phyloP scores from a whole-genome alignment of 2,797 vertebrate species.

The Morelia viridis region DNA sequence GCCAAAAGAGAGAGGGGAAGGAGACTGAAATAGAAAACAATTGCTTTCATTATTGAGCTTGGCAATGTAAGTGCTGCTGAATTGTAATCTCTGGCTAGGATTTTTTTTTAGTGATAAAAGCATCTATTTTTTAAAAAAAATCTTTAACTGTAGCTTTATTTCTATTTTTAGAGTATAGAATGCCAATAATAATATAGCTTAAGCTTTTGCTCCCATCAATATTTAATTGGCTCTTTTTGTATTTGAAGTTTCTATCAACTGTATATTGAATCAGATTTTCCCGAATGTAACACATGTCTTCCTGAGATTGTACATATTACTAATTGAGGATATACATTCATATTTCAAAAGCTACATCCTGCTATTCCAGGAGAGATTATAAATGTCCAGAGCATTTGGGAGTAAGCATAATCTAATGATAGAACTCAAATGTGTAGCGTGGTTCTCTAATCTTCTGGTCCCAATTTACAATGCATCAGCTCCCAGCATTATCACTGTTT shows the following conservation, averaged over 20 bases:
- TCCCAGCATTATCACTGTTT: background rate
- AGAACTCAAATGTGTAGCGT: background rate
- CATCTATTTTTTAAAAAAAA: background rate
- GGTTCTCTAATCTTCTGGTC: background rate
- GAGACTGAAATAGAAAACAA: background rate
- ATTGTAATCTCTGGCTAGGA: background rate
- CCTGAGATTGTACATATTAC: background rate
- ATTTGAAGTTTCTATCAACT: background rate
- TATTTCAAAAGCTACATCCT: background rate
- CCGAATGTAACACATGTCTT: background rate
- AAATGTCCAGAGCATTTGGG: background rate
- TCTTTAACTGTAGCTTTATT: background rate
- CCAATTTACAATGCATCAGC: background rate
- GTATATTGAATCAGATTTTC: background rate
- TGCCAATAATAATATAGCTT: background rate
- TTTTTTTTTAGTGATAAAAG: background rate
- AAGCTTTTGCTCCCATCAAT: background rate
- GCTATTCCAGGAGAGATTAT: background rate
- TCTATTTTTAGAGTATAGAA: background rate
- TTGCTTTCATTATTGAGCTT: slow-evolving; percentile 6
- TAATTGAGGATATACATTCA: background rate
- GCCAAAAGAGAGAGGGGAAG: background rate
- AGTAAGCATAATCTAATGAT: background rate
- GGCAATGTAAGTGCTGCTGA: slow-evolving; percentile 11
- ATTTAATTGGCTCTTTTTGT: background rate